Evolutionary conservation across 1,140 invertebrate species (phyloP), one percentile per base, ranked within the genome.

Genomic region (Conus betulinus): DNA sequence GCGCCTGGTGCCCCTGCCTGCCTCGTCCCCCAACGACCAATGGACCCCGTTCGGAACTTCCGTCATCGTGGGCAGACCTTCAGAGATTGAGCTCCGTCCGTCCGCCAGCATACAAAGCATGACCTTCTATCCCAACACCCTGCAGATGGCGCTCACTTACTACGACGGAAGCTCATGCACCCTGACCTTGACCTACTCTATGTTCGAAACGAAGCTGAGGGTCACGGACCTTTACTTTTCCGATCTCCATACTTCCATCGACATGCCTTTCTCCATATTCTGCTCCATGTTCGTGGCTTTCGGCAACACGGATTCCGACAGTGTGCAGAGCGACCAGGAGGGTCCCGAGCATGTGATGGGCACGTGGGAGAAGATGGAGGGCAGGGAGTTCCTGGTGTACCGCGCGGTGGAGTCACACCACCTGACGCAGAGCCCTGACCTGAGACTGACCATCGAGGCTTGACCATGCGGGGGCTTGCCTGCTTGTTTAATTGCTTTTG

Each of bases 281-380:
- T 52, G 87, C 53, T 87, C 87, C 39, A 87, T 87, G 87, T 87
- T 82, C 78, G 78, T 87, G 7, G 78, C 23, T n/a, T 81, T 83
- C n/a, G 87, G 87, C 27, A 82, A 82, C 53, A 57, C 78, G 53
- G 87, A 82, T 52, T 79, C 87, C 17, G 87, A 87, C 87, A 82
- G 55, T 55, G 55, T 87, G 51, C 78, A 82, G 87, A 87, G 55
- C 55, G 78, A 87, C 55, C 11, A 20, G 78, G 74, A 82, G 25
- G 87, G 87, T 5, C 87, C 76, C 39, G 13, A 63, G 8, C 87
- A 87, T 78, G 87, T 81, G 60, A 13, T 87, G 23, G 87, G 78
- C 27, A 27, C 51, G 20, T 87, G 87, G 87, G 87, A 52, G 15
- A 11, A 27, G 5, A 3, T 87, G 78, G 20, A 52, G 3, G 87